Base-by-base conservation (phyloP, 2,888 invertebrate genomes). In the Lysandra bellargus region DNA sequence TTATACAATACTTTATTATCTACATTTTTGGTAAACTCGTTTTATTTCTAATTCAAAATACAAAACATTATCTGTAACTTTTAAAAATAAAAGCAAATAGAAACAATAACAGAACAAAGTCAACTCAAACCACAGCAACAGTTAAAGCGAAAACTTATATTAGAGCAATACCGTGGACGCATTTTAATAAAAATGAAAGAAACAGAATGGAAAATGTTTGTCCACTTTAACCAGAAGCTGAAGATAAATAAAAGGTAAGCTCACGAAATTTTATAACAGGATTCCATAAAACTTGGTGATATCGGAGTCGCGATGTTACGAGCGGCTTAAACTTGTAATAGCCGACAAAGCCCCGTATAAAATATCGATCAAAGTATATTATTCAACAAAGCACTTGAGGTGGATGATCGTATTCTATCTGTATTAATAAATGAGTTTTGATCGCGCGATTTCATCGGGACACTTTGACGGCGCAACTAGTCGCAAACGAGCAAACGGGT, bases 251-350 rank as follows among this genome's bases (percentile, higher is more conserved):
- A 57, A 76, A 76, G 76, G 53, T 76, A 57, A 76, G 76, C 76
- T 57, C 57, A 76, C 76, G 53, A 76, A 76, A 76, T 76, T 76
- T 76, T 76, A 76, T 53, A 76, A 76, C 76, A 76, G 53, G 33
- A 76, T 76, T 76, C 53, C 33, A 76, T 76, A 76, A 76, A 76
- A 76, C 76, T 76, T 76, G 33, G 76, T 53, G 76, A 57, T 57
- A 57, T 53, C 76, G 33, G 17, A 53, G 53, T 76, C 57, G 7
- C 76, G 53, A 57, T 76, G 30, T 76, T 76, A 76, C 57, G 76
- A 76, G 57, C 76, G 49, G 53, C 53, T 76, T 14, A 57, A 76
- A 76, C 76, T 57, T 76, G 53, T 76, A 76, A 57, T 76, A 57
- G 76, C 23, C 49, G 30, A 33, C 76, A 57, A 76, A 76, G 76